Evolutionary conservation across 2,888 invertebrate genomes (phyloP).

Genomic region (Ryuthela nishihirai): DNA sequence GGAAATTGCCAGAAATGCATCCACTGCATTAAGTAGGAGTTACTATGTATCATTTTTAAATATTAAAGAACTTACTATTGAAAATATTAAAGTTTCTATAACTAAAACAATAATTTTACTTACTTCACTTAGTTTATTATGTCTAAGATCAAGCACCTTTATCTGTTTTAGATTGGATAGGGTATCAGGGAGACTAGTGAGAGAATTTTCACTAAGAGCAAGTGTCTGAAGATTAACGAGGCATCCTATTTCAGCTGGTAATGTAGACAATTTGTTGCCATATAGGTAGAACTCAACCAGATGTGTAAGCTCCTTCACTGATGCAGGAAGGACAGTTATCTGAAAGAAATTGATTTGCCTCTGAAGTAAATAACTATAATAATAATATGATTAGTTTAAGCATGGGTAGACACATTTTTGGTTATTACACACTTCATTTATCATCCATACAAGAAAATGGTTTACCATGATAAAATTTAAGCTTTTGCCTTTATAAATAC

Average conservation of each 20-base stretch:
- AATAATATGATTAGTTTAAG: neutral
- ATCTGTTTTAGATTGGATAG: slow-evolving; percentile 78
- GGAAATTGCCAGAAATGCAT: too few species aligned
- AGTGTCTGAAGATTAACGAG: slow-evolving; percentile 82
- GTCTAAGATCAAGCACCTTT: slow-evolving; percentile 91
- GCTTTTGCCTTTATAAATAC: too few species aligned
- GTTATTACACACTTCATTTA: too few species aligned
- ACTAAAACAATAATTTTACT: too few species aligned
- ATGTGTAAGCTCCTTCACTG: slow-evolving; percentile 84
- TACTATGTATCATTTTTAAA: too few species aligned
- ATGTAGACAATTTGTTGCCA: slow-evolving; percentile 88
- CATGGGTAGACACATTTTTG: too few species aligned
- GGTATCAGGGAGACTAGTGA: slow-evolving; percentile 92
- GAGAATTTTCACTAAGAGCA: slow-evolving; percentile 95
- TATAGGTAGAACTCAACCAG: slow-evolving; percentile 93
- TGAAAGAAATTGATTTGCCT: too few species aligned
- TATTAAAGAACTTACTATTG: too few species aligned
- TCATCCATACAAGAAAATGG: too few species aligned
- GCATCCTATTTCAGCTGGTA: slow-evolving; percentile 88
- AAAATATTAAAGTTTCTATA: too few species aligned
- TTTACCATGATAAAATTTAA: too few species aligned
- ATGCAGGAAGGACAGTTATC: slow-evolving; percentile 84
- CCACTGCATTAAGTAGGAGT: too few species aligned
- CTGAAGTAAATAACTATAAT: slow-evolving; percentile 3
- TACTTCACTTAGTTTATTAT: slow-evolving; percentile 91